Conservation (phyloP, 2,888 invertebrate genomes). For the Polylopha cassiicola region DNA sequence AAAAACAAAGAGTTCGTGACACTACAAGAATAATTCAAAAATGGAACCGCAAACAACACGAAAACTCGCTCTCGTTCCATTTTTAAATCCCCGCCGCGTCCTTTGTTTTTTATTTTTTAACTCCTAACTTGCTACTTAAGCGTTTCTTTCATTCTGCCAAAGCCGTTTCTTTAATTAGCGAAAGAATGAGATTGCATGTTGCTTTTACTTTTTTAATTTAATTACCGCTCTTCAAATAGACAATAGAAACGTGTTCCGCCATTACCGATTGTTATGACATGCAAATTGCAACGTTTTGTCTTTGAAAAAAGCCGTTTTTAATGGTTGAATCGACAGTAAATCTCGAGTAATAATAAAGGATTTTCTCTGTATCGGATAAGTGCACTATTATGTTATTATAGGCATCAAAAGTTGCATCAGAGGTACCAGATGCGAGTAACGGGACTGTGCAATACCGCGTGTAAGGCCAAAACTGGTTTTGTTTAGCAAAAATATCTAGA, state of each 20-base stretch:
- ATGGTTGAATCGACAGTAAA: not conserved
- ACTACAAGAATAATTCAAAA: conserved; percentile 51
- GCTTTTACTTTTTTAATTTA: conserved; percentile 71
- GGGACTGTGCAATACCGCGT: conserved; percentile 62
- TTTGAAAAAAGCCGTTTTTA: not conserved
- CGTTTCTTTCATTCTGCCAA: conserved; percentile 64
- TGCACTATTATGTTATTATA: conserved; percentile 71
- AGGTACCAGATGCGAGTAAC: conserved; percentile 57
- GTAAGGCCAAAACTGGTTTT: conserved; percentile 60
- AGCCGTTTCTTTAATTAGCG: conserved; percentile 72
- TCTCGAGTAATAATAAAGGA: conserved; percentile 25
- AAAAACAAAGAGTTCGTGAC: conserved; percentile 31
- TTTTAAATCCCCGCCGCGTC: conserved; percentile 56
- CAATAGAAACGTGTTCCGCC: conserved; percentile 63
- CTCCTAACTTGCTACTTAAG: conserved; percentile 72
- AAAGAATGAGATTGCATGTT: conserved; percentile 72
- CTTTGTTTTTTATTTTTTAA: conserved; percentile 53
- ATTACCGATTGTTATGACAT: conserved; percentile 57
- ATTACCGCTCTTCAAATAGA: conserved; percentile 58
- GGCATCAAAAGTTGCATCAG: conserved; percentile 70
- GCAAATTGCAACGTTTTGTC: conserved; percentile 40
- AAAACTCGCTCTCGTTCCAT: conserved; percentile 62
- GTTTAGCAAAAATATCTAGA: conserved; percentile 55
- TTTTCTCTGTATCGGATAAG: conserved; percentile 42
- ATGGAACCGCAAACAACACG: conserved; percentile 59